A percentile compares a stretch with the other conserved stretches of the same genome.
Conservation (phyloP, 1,140 invertebrate genomes). For the Bombus confusus region DNA sequence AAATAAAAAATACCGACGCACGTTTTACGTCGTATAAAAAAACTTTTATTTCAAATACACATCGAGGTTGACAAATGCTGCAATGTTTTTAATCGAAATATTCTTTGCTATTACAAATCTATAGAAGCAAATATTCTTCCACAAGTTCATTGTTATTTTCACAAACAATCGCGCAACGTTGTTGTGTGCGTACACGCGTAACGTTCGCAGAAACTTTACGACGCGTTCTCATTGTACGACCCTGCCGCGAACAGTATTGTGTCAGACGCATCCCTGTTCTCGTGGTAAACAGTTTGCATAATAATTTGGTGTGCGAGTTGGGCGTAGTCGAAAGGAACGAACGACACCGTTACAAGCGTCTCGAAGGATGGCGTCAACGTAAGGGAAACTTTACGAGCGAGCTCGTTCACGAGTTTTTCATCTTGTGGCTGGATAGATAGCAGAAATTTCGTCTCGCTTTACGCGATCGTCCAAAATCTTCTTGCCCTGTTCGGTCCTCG, state of each 20-base stretch:
- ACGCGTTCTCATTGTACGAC: constrained; percentile 2
- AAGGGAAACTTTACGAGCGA: constrained; percentile 54
- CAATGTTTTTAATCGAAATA: not conserved
- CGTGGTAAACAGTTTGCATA: constrained; percentile 39
- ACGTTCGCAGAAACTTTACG: not conserved
- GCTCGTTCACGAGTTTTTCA: constrained; percentile 56
- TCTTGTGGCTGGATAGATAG: constrained; percentile 31
- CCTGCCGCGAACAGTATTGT: not conserved
- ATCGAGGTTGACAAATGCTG: not conserved
- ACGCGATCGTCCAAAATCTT: not conserved
- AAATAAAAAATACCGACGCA: not conserved
- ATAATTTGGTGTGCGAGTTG: constrained; percentile 43
- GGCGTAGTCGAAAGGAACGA: constrained; percentile 9
- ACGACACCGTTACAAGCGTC: not conserved
- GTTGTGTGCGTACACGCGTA: not conserved
- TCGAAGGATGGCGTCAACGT: not conserved
- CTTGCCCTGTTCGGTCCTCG: too few relatives aligned
- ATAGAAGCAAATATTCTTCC: not conserved
- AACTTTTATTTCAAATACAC: not conserved
- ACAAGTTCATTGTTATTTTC: not conserved
- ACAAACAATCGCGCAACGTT: not conserved
- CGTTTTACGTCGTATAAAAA: not conserved
- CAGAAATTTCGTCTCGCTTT: constrained; percentile 16
- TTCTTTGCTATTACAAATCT: too few relatives aligned
- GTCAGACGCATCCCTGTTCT: not conserved